A percentile compares a stretch with the other conserved stretches of the same genome.
phyloP scores from a whole-genome alignment of 2,888 invertebrate species.

The Pristionchus exspectatus region DNA sequence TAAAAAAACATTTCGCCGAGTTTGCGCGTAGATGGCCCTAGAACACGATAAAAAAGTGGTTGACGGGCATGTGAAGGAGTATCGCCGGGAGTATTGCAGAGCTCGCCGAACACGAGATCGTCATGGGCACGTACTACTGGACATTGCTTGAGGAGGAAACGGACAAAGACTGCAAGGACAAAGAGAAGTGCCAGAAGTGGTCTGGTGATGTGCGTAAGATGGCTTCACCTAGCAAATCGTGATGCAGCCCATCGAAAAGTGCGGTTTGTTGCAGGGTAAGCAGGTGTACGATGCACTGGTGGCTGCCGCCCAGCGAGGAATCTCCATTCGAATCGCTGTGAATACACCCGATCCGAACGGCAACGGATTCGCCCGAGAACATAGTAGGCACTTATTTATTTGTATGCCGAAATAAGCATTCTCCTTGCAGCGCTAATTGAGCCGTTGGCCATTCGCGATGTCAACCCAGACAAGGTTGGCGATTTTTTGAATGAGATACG shows the following conservation, averaged over 20 bases:
- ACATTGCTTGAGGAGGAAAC: constrained; percentile 87
- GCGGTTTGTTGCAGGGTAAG: neutral
- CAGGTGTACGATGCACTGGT: neutral
- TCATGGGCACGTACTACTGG: constrained; percentile 96
- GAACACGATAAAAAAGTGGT: no score
- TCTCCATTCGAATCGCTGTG: neutral
- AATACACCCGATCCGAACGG: neutral
- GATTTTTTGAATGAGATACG: neutral
- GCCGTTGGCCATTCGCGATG: constrained; percentile 8
- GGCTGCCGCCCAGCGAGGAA: neutral
- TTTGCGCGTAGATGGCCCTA: no score
- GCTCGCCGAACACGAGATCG: constrained; percentile 87
- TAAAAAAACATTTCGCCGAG: no score
- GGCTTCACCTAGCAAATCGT: no score
- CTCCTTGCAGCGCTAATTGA: neutral
- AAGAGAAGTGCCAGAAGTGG: neutral
- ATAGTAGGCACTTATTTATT: neutral
- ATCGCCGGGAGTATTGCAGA: no score
- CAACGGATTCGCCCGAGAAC: neutral
- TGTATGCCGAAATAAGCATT: no score
- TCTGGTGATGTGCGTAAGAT: neutral
- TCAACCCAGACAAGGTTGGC: neutral
- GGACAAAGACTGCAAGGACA: constrained; percentile 65
- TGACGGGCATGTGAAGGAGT: no score
- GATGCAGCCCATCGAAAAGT: no score